Base-by-base conservation (phyloP, 2,113 vertebrate genomes). In the Octodon degus region DNA sequence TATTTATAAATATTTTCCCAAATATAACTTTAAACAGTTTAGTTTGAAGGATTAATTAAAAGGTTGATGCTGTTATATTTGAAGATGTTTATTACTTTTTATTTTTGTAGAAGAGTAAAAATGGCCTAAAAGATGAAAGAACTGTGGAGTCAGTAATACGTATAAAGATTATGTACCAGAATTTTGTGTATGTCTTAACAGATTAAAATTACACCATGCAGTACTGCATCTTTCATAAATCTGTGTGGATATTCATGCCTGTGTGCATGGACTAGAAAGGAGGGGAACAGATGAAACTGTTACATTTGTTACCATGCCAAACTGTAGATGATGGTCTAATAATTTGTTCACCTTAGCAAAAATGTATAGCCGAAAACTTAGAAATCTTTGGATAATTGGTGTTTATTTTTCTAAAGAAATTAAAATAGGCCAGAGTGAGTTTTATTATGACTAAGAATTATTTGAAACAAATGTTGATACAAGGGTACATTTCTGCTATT, bases 401-500 rank as follows among this genome's bases (percentile, higher is more conserved):
- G 6, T 82, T 86, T 94, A 80, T 50, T 94, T 97, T 96, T 24
- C 76, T 87, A 63, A 97, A 89, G 40, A 95, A 92, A 89, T 80
- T 90, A 65, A 81, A 86, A 89, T 50, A 94, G 72, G 40, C 63
- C 70, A 95, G 47, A 37, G 13, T 89, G 40, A 87, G 43, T 87
- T 91, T 92, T 95, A 68, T 97, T 92, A 90, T 85, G 63, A 68
- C 89, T 72, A 50, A 92, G 96, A 89, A 81, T n/a, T 83, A 88
- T 97, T 96, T 97, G 94, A n/a, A 77, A 77, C 94, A 98, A 96
- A 91, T 90, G 85, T 47, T 96, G 86, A 91, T 97, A 95, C 94
- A 98, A 97, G 97, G 97, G 89, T 95, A 97, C 94, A 95, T 97
- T 97, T 97, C 32, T 50, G 70, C 82, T 89, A 4, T 97, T 96